Evolutionary conservation across 2,113 vertebrate species (phyloP).

Genomic region (Caloenas nicobarica): DNA sequence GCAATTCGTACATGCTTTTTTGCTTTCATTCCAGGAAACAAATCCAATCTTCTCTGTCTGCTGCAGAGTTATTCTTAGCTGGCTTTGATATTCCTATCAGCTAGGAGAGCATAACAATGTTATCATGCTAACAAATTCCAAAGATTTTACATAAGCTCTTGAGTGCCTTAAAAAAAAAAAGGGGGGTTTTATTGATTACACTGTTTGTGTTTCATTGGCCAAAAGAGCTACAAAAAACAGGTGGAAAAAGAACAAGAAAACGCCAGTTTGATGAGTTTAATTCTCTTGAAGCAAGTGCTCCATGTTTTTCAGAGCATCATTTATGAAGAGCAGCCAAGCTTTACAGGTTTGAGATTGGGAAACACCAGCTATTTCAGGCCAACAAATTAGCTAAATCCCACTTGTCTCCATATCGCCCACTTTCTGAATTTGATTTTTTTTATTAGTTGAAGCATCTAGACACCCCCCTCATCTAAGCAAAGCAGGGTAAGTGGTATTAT

Average conservation of each 20-base stretch:
- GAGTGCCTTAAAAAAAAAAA: not conserved
- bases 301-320: not conserved
- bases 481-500: fast-evolving
- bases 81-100: conserved; percentile 66
- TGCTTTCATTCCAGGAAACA: conserved; percentile 53
- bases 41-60: conserved; percentile 33
- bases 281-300: not conserved
- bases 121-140: conserved; percentile 68
- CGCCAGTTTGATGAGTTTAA: not conserved
- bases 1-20: not conserved
- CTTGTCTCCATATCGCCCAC: not conserved
- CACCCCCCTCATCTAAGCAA: not conserved
- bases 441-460: not conserved
- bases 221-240: not conserved
- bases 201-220: conserved; percentile 5
- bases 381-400: not conserved
- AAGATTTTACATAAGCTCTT: conserved; percentile 49
- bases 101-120: conserved; percentile 56
- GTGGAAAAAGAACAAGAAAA: not conserved
- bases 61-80: conserved; percentile 67
- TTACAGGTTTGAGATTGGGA: not conserved
- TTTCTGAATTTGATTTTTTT: not conserved
- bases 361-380: not conserved
- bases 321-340: not conserved
- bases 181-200: not conserved